These are phyloP conservation scores for Aphelenchoides avenae DNA, from an alignment of 1,140 invertebrate species.

Conservation along the genomic window DNA sequence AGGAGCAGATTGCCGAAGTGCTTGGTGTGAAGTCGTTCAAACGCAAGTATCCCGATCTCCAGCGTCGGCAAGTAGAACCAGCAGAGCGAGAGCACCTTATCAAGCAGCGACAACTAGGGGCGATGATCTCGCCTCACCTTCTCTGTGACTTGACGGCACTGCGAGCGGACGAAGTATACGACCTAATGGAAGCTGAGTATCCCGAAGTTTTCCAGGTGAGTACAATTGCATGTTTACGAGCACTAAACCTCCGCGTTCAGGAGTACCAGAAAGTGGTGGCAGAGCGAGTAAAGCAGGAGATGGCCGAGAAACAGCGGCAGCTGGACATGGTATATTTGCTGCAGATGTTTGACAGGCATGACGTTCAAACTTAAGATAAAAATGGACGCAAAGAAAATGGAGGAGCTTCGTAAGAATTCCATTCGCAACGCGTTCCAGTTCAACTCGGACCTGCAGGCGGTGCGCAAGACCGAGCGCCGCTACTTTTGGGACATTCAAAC, in stretches of 20 bases:
- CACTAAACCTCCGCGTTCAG: conserved; percentile 8
- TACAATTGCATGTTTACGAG: background rate
- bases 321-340: conserved; percentile 12
- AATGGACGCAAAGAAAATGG: conserved; percentile 32
- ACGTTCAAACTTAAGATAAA: conserved; percentile 21
- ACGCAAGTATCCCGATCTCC: conserved; percentile 38
- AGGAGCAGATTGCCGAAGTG: conserved; percentile 37
- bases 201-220: conserved; percentile 18
- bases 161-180: conserved; percentile 25
- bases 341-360: background rate
- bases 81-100: conserved; percentile 31
- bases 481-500: conserved; percentile 24
- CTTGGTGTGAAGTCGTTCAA: conserved; percentile 38
- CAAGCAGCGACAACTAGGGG: conserved; percentile 15
- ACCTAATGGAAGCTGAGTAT: conserved; percentile 35
- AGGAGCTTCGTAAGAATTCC: conserved; percentile 25
- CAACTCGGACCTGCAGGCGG: conserved; percentile 22
- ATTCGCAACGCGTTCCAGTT: conserved; percentile 27
- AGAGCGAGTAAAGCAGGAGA: conserved; percentile 23
- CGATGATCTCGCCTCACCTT: conserved; percentile 17
- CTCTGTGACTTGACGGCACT: conserved; percentile 32
- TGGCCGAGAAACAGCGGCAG: conserved; percentile 38
- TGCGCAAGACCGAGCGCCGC: conserved; percentile 13
- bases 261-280: conserved; percentile 37
- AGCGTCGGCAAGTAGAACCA: conserved; percentile 24